Evolutionary conservation across 2,888 invertebrate genomes (phyloP).

Genomic region (Clepsis dumicolana): DNA sequence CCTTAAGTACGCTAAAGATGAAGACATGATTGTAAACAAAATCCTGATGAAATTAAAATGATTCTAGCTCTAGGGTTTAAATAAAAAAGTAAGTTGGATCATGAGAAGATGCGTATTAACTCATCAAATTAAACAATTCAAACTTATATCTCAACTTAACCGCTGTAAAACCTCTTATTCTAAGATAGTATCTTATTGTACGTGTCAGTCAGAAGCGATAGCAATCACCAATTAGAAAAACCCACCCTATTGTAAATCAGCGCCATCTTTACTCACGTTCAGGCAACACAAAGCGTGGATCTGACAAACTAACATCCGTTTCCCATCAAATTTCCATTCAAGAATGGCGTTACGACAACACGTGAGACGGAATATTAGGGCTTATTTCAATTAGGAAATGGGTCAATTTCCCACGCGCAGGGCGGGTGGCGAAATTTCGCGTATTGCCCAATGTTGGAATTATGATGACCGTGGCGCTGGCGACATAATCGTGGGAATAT

Average conservation of each 20-base stretch:
- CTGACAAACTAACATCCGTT: constrained; percentile 46
- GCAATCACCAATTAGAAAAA: background rate
- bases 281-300: constrained; percentile 39
- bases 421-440: constrained; percentile 43
- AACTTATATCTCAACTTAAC: too few relatives aligned
- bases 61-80: too few relatives aligned
- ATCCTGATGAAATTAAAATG: too few relatives aligned
- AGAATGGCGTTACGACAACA: constrained; percentile 43
- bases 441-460: constrained; percentile 33
- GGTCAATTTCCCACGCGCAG: constrained; percentile 53
- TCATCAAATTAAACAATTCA: too few relatives aligned
- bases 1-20: too few relatives aligned
- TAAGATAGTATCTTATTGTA: background rate
- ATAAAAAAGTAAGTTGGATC: too few relatives aligned
- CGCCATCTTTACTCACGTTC: constrained; percentile 42
- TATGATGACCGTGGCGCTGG: constrained; percentile 42
- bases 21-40: too few relatives aligned
- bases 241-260: background rate
- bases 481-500: constrained; percentile 38
- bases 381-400: constrained; percentile 49
- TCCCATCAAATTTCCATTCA: constrained; percentile 57
- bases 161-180: too few relatives aligned
- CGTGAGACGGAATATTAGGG: constrained; percentile 39
- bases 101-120: too few relatives aligned
- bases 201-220: background rate